Percentiles rank a stretch among this genome's conserved stretches.
Conservation (phyloP, 1,140 invertebrate species). For the Amphibalanus amphitrite region DNA sequence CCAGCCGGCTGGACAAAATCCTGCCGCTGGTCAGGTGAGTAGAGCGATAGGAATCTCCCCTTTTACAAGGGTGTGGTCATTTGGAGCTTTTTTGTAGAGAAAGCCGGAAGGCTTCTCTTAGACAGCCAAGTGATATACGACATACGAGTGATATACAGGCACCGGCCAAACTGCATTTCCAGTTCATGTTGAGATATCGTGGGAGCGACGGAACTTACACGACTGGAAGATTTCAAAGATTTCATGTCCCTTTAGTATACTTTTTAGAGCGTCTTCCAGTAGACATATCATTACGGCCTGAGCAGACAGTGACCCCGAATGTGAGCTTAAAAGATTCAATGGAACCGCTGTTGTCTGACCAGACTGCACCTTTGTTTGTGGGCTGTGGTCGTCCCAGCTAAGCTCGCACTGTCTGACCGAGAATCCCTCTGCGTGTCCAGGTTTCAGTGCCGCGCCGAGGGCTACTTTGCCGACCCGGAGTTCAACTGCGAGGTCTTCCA, state of each 20-base stretch:
- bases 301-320: too few species aligned
- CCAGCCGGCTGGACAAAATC: neutral
- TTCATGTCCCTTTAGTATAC: too few species aligned
- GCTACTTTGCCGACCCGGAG: neutral
- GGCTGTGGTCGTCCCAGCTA: too few species aligned
- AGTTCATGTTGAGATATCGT: neutral
- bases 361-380: too few species aligned
- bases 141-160: neutral
- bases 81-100: neutral
- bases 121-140: too few species aligned
- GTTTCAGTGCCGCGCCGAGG: neutral
- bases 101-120: neutral
- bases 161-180: neutral
- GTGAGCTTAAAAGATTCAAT: too few species aligned
- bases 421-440: neutral
- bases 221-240: too few species aligned
- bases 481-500: slow-evolving; percentile 4
- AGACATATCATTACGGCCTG: too few species aligned
- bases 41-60: neutral
- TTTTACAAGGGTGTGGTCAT: neutral
- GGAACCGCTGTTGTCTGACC: too few species aligned
- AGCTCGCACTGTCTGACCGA: too few species aligned
- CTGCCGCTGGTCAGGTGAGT: slow-evolving; percentile 3
- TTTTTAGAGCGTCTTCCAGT: too few species aligned
- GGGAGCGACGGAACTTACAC: too few species aligned